Conservation (phyloP, 2,888 invertebrate genomes). For the Oligia strigilis region DNA sequence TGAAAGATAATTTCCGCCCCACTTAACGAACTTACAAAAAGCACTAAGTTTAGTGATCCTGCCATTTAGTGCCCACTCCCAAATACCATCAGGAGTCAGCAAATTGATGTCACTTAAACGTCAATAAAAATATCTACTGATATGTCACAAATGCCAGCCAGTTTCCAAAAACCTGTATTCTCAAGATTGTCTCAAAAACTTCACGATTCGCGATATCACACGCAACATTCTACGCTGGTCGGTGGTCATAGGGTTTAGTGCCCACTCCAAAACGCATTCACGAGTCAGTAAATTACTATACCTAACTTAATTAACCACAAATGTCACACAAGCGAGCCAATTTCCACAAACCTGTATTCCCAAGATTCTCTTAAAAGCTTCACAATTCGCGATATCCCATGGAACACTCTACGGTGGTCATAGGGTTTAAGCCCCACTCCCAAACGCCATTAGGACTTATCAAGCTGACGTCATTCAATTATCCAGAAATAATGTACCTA, state of each 20-base stretch:
- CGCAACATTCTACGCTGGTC: constrained; percentile 17
- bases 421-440: constrained; percentile 56
- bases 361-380: neutral
- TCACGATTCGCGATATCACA: constrained; percentile 2
- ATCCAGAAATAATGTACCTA: too few relatives aligned
- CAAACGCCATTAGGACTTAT: constrained; percentile 66
- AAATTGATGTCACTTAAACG: neutral
- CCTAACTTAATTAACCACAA: too few relatives aligned
- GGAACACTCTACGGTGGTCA: neutral
- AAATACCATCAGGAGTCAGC: neutral
- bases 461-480: neutral
- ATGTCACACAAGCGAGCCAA: neutral
- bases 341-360: neutral
- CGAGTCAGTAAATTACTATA: neutral
- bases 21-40: neutral
- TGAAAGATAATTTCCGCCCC: too few relatives aligned
- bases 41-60: neutral
- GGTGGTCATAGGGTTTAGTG: constrained; percentile 29
- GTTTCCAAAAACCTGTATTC: neutral
- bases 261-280: neutral
- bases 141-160: too few relatives aligned
- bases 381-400: neutral
- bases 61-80: too few relatives aligned
- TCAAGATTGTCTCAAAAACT: neutral
- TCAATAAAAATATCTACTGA: neutral